phyloP scores from a whole-genome alignment of 2,888 invertebrate species.

The Corythucha ciliata region DNA sequence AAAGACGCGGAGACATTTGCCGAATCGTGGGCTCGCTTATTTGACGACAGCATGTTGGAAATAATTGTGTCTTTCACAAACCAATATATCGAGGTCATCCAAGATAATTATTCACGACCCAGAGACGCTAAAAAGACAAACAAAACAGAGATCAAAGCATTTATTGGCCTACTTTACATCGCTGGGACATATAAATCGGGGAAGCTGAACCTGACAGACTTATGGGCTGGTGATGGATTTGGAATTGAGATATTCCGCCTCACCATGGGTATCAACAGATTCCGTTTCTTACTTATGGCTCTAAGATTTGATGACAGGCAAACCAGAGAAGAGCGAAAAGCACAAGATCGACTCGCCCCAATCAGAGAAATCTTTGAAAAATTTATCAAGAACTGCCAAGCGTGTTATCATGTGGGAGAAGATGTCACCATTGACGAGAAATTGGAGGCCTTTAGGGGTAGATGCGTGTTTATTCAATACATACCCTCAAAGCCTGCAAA shows the following conservation, averaged over 20 bases:
- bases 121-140: constrained; percentile 31
- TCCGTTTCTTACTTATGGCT: constrained; percentile 16
- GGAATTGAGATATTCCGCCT: constrained; percentile 22
- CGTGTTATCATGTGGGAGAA: constrained; percentile 29
- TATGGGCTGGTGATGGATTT: constrained; percentile 21
- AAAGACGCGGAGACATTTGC: constrained; percentile 29
- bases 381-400: constrained; percentile 37
- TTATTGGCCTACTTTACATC: constrained; percentile 31
- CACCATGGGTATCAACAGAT: constrained; percentile 21
- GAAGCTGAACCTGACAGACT: constrained; percentile 28
- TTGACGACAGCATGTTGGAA: constrained; percentile 32
- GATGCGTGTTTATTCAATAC: constrained; percentile 35
- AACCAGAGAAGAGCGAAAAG: constrained; percentile 31
- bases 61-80: constrained; percentile 35
- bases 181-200: constrained; percentile 18
- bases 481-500: constrained; percentile 38
- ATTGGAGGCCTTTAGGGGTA: constrained; percentile 35
- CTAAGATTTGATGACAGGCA: constrained; percentile 21
- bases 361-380: constrained; percentile 36
- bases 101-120: constrained; percentile 29
- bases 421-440: constrained; percentile 36
- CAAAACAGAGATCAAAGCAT: constrained; percentile 31
- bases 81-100: too few species aligned
- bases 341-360: constrained; percentile 34
- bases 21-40: constrained; percentile 32